Evolutionary conservation across 2,888 invertebrate genomes (phyloP).

Genomic region (Zeuzera pyrina): DNA sequence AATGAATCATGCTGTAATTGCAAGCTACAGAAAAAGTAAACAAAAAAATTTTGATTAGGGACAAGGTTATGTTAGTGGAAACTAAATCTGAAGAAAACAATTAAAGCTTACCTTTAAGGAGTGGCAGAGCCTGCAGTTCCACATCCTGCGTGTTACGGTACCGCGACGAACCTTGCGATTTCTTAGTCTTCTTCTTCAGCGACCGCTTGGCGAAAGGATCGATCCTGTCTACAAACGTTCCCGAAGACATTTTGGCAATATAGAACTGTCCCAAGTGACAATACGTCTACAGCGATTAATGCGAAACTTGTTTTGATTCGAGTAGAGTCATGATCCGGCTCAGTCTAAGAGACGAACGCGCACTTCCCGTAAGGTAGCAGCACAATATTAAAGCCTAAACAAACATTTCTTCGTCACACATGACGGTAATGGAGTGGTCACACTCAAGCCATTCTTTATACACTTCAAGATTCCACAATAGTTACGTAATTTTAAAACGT

Average conservation of each 20-base stretch:
- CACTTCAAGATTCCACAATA: constrained; percentile 71
- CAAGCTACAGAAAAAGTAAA: too few species aligned
- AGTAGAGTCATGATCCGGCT: constrained; percentile 69
- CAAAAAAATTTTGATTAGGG: too few species aligned
- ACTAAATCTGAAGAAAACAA: too few species aligned
- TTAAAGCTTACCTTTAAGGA: constrained; percentile 89
- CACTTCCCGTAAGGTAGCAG: constrained; percentile 62
- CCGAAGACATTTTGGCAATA: constrained; percentile 78
- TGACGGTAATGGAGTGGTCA: constrained; percentile 71
- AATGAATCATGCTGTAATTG: too few species aligned
- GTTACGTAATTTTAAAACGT: constrained; percentile 72
- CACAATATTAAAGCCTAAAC: constrained; percentile 71
- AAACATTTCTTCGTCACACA: constrained; percentile 73
- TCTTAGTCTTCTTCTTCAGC: constrained; percentile 97
- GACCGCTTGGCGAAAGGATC: constrained; percentile 99
- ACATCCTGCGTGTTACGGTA: constrained; percentile 99
- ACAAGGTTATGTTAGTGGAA: too few species aligned
- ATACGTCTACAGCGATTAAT: constrained; percentile 66
- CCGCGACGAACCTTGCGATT: constrained; percentile 98
- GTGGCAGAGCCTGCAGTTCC: constrained; percentile 95
- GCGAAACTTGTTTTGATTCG: constrained; percentile 64
- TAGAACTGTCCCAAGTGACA: constrained; percentile 68
- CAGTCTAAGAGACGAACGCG: constrained; percentile 62
- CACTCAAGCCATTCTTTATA: constrained; percentile 70
- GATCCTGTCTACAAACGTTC: constrained; percentile 98